Conservation (phyloP, 2,888 invertebrate species). For the Ceraclea dissimilis region DNA sequence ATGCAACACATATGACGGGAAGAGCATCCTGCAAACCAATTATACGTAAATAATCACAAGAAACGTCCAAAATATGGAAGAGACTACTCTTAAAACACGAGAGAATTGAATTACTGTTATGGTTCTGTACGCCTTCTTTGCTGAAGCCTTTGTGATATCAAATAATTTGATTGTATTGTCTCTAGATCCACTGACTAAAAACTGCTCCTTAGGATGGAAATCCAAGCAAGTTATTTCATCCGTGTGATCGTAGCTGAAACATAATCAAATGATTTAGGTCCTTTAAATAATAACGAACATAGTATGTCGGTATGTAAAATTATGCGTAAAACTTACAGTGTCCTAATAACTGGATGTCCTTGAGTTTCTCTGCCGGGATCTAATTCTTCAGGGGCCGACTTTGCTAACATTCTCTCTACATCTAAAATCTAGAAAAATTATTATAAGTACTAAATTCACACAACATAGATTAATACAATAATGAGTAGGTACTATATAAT, state of each 20-base stretch:
- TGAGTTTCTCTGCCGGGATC: slow-evolving; percentile 79
- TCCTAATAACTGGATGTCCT: slow-evolving; percentile 96
- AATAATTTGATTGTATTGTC: slow-evolving; percentile 95
- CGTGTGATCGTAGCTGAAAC: slow-evolving; percentile 74
- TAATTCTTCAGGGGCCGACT: slow-evolving; percentile 88
- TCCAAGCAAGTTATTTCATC: slow-evolving; percentile 96
- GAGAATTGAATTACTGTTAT: slow-evolving; percentile 57
- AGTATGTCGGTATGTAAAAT: background rate
- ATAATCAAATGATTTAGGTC: slow-evolving; percentile 86
- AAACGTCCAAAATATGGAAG: background rate
- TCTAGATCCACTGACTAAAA: slow-evolving; percentile 88
- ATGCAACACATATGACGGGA: slow-evolving; percentile 80
- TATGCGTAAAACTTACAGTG: slow-evolving; percentile 49
- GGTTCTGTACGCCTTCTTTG: slow-evolving; percentile 94
- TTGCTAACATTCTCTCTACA: slow-evolving; percentile 98
- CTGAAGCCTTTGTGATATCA: slow-evolving; percentile 97
- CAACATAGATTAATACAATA: too few relatives aligned
- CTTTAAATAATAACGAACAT: slow-evolving; percentile 73
- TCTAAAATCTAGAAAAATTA: slow-evolving; percentile 67
- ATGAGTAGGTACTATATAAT: background rate
- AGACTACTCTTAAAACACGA: background rate
- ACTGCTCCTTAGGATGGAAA: slow-evolving; percentile 93
- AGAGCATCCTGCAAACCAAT: slow-evolving; percentile 70
- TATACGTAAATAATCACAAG: background rate
- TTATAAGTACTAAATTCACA: too few relatives aligned